phyloP scores from a whole-genome alignment of 2,797 vertebrate species.

The Limosa lapponica region DNA sequence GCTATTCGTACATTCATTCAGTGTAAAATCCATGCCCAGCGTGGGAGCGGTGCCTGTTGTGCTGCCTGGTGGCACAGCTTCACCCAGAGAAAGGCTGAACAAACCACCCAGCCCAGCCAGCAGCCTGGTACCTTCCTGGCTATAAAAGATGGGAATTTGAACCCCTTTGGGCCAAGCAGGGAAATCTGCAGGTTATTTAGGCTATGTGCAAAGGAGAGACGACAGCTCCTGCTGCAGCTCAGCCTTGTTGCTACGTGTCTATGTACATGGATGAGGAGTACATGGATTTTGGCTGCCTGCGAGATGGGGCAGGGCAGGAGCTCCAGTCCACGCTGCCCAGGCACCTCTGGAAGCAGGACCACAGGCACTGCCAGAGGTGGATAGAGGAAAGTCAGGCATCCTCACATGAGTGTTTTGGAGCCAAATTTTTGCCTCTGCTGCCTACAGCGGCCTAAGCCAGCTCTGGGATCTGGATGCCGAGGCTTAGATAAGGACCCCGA shows the following conservation, averaged over 20 bases:
- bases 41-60: not conserved
- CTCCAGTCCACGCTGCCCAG: accelerated
- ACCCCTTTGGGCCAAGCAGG: not conserved
- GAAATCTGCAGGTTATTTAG: not conserved
- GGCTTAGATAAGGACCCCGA: not conserved
- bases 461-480: not conserved
- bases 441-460: not conserved
- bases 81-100: not conserved
- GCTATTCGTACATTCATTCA: not conserved
- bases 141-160: not conserved
- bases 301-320: not conserved
- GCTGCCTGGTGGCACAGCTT: not conserved
- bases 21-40: accelerated
- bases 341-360: not conserved
- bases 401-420: not conserved
- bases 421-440: not conserved
- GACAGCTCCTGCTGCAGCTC: not conserved
- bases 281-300: not conserved
- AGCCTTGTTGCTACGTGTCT: accelerated
- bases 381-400: not conserved
- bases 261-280: accelerated
- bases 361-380: not conserved
- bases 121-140: not conserved
- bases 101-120: not conserved
- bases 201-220: not conserved